Percentiles rank a stretch among this genome's conserved stretches.
Conservation (phyloP, 2,888 invertebrate genomes). For the Pseudoips prasinana region DNA sequence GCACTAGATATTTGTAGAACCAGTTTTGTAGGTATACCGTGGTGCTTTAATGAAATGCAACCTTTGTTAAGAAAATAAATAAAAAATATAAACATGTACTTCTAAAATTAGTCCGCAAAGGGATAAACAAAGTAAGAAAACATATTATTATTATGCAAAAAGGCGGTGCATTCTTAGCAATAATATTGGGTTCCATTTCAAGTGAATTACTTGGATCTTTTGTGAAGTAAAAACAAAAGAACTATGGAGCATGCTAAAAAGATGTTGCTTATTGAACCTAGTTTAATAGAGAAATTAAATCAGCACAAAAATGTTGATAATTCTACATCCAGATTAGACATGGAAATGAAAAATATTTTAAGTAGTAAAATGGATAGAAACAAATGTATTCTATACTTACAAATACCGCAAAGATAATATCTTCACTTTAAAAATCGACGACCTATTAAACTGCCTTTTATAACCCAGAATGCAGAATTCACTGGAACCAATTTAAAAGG, state of each 20-base stretch:
- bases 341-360: no score
- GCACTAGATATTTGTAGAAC: constrained; percentile 7
- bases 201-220: constrained; percentile 17
- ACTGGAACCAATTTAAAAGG: no score
- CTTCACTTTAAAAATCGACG: constrained; percentile 23
- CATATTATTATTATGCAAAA: no score
- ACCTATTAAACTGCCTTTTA: no score
- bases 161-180: neutral
- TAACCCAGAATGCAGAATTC: no score
- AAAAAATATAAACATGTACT: constrained; percentile 27
- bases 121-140: no score
- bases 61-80: constrained; percentile 11
- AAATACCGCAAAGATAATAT: constrained; percentile 30
- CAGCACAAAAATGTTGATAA: constrained; percentile 6
- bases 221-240: constrained; percentile 18
- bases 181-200: constrained; percentile 25
- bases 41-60: neutral
- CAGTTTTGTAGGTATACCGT: constrained; percentile 6
- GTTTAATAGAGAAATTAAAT: constrained; percentile 1
- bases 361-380: no score
- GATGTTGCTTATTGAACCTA: no score
- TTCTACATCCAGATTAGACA: constrained; percentile 9
- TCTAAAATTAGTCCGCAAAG: constrained; percentile 15
- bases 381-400: constrained; percentile 14
- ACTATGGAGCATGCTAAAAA: constrained; percentile 1